Percentiles rank a stretch among this genome's conserved stretches.
phyloP scores from a whole-genome alignment of 37 sponge, comb jelly and placozoan species.

The Hormiphora californensis region DNA sequence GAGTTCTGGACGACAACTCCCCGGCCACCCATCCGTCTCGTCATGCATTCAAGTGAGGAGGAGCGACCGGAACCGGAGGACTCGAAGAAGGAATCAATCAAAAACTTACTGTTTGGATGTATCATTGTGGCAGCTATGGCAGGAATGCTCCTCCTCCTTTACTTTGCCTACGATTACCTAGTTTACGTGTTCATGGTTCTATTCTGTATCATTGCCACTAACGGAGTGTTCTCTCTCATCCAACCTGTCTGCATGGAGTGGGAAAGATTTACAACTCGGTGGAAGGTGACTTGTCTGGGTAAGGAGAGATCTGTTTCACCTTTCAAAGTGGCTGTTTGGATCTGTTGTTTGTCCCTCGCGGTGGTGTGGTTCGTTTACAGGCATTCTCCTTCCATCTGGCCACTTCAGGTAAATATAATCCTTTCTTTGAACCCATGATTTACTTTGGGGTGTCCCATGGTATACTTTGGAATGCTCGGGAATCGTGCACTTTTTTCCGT shows the following conservation, averaged over 20 bases:
- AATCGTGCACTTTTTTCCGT: too few species aligned
- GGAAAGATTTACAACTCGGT: conserved; percentile 14
- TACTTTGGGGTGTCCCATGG: too few species aligned
- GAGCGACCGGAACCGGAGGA: neutral
- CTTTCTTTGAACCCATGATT: neutral
- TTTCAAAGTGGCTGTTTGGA: neutral
- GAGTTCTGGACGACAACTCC: conserved; percentile 50
- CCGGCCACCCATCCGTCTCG: neutral
- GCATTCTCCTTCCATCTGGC: conserved; percentile 56
- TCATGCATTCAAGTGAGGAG: neutral
- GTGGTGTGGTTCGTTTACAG: conserved; percentile 77
- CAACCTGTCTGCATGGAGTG: conserved; percentile 68
- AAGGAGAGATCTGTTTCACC: neutral
- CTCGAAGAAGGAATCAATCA: neutral
- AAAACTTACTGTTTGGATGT: conserved; percentile 28
- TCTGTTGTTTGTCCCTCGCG: conserved; percentile 56
- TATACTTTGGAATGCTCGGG: too few species aligned
- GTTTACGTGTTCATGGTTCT: conserved; percentile 74
- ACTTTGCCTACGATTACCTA: conserved; percentile 70
- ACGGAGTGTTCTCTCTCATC: conserved; percentile 62
- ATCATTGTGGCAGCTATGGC: conserved; percentile 58
- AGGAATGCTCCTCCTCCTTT: conserved; percentile 67
- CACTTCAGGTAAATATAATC: conserved; percentile 38
- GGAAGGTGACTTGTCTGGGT: neutral
- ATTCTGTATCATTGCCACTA: conserved; percentile 59